Evolutionary conservation across 2,113 vertebrate species (phyloP), one percentile per base, ranked within the genome.

Genomic region (Reinhardtius hippoglossoides): DNA sequence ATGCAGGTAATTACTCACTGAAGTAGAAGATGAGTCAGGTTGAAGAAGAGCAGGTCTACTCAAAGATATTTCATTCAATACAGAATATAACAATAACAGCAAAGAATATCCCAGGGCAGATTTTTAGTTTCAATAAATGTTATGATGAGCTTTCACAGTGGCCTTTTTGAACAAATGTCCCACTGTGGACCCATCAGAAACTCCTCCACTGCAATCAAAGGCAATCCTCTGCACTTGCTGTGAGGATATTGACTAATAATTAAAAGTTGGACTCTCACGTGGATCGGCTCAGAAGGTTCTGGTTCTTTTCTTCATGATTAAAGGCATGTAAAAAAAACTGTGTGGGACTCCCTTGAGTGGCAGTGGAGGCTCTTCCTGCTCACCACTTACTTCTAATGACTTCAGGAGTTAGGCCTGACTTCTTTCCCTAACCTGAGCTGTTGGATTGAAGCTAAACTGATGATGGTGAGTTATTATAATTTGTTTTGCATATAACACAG

Each of bases 261-360:
- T 50, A 50, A 50, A 18, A 16, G 46, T 50, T 50, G 46, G 66
- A 74, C 57, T 71, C 31, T 75, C 3, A 9, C 44, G 57, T 15
- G 16, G 16, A 35, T 2, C 0, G 15, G 52, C 65, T 79, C 20
- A 3, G 64, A 56, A 65, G 48, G 64, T 78, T 83, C 76, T 4
- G 14, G 46, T n/a, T 67, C 50, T 81, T 83, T 77, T 74, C 61
- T 71, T 64, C 24, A 75, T 73, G 71, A 83, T 81, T 90, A 84
- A 78, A 50, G 35, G 72, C 68, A 75, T 68, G 83, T 81, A 67
- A 82, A 81, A 78, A 31, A 31, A 27, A 5, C 54, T 56, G 35
- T 44, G 61, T 76, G 56, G 78, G 52, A 63, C 54, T 67, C 67
- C 61, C 24, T 15, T 65, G 62, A 71, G 75, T 42, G 68, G 63